These are phyloP conservation scores for Meloidogyne exigua DNA, from an alignment of 1,140 invertebrate species.

Conservation along the genomic window DNA sequence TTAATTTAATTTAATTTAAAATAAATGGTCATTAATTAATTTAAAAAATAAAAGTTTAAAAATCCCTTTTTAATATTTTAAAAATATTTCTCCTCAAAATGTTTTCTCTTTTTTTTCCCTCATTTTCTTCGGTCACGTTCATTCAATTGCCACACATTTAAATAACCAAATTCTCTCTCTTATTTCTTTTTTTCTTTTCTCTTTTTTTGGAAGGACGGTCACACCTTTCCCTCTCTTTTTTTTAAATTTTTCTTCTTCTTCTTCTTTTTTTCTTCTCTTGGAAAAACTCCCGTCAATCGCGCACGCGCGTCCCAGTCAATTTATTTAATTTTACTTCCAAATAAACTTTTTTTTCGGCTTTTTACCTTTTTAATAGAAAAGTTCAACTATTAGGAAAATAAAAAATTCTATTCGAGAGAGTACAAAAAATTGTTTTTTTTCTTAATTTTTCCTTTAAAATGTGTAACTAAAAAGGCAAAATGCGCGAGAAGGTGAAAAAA, in stretches of 20 bases:
- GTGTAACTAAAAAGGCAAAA: not conserved
- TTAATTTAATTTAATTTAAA: no score
- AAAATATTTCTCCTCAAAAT: no score
- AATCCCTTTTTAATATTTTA: no score
- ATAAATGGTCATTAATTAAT: no score
- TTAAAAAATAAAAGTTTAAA: no score
- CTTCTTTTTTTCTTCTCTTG: not conserved
- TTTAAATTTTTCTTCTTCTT: not conserved
- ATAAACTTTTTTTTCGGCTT: not conserved
- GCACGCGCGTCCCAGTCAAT: not conserved
- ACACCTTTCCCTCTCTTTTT: not conserved
- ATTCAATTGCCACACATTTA: not conserved
- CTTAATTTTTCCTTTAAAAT: not conserved
- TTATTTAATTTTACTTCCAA: conserved; percentile 2
- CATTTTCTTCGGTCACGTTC: not conserved
- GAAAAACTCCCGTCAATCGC: not conserved
- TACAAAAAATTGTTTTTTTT: not conserved
- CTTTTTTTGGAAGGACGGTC: not conserved
- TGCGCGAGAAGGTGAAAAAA: not conserved
- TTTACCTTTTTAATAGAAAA: not conserved
- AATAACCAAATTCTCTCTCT: not conserved
- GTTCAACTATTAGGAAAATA: not conserved
- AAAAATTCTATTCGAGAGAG: not conserved
- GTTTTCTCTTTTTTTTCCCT: not conserved
- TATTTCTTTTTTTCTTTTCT: not conserved